These are phyloP conservation scores for Pachliopta kotzebuea DNA, from an alignment of 2,888 invertebrate genomes.

Conservation along the genomic window DNA sequence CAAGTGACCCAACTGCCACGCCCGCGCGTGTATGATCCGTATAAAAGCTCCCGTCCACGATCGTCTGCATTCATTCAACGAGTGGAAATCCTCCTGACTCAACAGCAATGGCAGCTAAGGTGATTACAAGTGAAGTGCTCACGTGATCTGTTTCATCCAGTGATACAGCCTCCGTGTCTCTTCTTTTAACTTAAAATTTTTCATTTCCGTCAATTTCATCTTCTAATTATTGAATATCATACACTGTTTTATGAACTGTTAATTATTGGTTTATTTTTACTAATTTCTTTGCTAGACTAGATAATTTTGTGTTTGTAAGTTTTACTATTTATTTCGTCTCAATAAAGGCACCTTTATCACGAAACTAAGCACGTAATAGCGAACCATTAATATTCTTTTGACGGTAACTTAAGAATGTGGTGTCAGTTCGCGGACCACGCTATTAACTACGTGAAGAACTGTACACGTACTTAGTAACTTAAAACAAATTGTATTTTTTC, in stretches of 20 bases:
- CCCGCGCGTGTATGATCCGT: constrained; percentile 58
- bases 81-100: constrained; percentile 57
- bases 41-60: constrained; percentile 60
- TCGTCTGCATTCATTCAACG: constrained; percentile 63
- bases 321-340: not conserved
- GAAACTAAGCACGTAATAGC: constrained; percentile 5
- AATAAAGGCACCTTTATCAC: not conserved
- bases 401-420: constrained; percentile 13
- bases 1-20: constrained; percentile 56
- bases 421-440: constrained; percentile 1
- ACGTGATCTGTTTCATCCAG: constrained; percentile 7
- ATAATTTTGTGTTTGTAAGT: no score
- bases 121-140: constrained; percentile 48
- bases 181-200: not conserved
- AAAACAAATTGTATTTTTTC: no score
- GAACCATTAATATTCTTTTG: constrained; percentile 22
- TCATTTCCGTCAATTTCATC: not conserved
- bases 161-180: not conserved
- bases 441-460: constrained; percentile 15
- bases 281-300: no score
- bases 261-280: no score
- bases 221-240: no score
- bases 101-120: constrained; percentile 74
- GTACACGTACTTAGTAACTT: not conserved
- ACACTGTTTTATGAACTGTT: no score